Evolutionary conservation across 2,888 invertebrate species (phyloP).

Genomic region (Oscheius myriophilus): DNA sequence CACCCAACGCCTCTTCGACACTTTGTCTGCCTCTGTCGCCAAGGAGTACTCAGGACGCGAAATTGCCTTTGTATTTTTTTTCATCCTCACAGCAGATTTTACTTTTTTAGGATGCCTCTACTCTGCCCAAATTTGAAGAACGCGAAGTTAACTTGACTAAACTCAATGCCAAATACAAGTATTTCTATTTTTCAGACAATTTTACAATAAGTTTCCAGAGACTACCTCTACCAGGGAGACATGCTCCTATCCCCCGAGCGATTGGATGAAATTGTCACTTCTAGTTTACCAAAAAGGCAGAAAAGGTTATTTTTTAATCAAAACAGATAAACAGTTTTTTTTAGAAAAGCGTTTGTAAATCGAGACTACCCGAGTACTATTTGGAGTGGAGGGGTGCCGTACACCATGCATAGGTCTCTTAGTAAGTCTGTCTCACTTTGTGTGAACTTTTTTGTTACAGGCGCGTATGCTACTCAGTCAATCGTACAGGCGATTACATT

Average conservation of each 20-base stretch:
- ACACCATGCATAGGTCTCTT: constrained; percentile 39
- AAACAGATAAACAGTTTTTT: neutral
- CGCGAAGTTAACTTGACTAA: constrained; percentile 42
- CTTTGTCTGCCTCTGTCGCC: constrained; percentile 28
- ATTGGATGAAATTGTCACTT: constrained; percentile 35
- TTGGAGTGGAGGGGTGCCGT: constrained; percentile 49
- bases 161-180: constrained; percentile 46
- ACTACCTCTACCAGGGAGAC: constrained; percentile 49
- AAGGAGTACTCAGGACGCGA: constrained; percentile 17
- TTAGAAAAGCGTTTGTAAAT: constrained; percentile 34
- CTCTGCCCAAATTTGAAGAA: constrained; percentile 40
- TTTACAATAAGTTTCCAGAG: constrained; percentile 24
- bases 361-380: constrained; percentile 48
- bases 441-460: constrained; percentile 27
- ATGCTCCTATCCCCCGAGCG: constrained; percentile 45
- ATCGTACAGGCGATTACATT: constrained; percentile 50
- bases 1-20: constrained; percentile 47
- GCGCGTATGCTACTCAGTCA: constrained; percentile 26
- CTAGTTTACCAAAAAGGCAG: constrained; percentile 6
- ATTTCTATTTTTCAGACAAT: neutral
- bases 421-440: constrained; percentile 23
- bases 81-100: neutral
- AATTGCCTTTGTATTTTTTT: constrained; percentile 19
- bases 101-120: constrained; percentile 44
- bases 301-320: constrained; percentile 15